A percentile compares a stretch with the other conserved stretches of the same genome.
phyloP scores from a whole-genome alignment of 2,888 invertebrate species.

The Ochropleura leucogaster region DNA sequence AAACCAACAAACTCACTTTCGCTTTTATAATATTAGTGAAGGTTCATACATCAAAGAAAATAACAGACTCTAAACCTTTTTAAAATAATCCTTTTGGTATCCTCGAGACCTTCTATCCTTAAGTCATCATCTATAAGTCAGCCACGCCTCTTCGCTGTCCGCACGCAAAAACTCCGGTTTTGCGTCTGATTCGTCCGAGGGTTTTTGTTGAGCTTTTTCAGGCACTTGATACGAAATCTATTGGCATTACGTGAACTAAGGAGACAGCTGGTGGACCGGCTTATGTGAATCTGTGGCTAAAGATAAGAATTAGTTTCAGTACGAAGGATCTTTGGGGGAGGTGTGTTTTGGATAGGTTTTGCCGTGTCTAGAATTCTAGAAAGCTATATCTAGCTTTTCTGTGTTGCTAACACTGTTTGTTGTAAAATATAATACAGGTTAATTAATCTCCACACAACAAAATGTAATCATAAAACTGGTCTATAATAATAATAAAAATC shows the following conservation, averaged over 20 bases:
- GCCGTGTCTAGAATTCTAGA: conserved; percentile 5
- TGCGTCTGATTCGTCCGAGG: conserved; percentile 33
- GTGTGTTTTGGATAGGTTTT: not conserved
- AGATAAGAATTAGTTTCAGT: not conserved
- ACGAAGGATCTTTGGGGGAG: not conserved
- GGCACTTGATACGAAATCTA: conserved; percentile 52
- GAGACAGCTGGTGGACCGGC: conserved; percentile 29
- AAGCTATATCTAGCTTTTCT: not conserved
- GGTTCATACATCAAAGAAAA: conserved; percentile 42
- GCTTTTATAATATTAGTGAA: too few relatives aligned
- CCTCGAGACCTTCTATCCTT: conserved; percentile 53
- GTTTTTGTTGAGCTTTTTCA: conserved; percentile 61
- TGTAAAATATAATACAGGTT: too few relatives aligned
- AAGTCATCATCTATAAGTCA: conserved; percentile 42
- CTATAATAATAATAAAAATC: too few relatives aligned
- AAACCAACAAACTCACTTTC: too few relatives aligned
- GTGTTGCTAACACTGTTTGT: not conserved
- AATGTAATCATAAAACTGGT: too few relatives aligned
- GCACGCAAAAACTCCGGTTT: conserved; percentile 67
- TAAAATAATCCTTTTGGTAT: conserved; percentile 53
- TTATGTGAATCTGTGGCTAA: conserved; percentile 33
- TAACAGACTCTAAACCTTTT: conserved; percentile 50
- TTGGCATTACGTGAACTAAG: conserved; percentile 36
- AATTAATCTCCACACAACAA: too few relatives aligned
- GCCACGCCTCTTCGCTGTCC: conserved; percentile 75